Evolutionary conservation across 2,888 invertebrate genomes (phyloP).

Genomic region (Spicauda simplicius): DNA sequence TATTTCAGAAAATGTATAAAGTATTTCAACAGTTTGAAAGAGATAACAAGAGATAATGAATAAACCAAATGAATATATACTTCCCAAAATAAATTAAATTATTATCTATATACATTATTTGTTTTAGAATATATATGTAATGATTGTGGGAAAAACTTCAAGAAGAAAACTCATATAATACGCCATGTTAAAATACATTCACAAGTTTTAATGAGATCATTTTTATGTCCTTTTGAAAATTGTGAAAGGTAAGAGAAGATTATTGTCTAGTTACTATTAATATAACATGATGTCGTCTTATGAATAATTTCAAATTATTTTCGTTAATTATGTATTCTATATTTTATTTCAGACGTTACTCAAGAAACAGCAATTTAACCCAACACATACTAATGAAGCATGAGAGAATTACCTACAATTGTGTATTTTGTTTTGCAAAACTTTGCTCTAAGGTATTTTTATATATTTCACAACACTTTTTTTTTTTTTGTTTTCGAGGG

Average conservation of each 20-base stretch:
- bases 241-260: slow-evolving; percentile 61
- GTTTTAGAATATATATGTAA: slow-evolving; percentile 71
- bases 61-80: no score
- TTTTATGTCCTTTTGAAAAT: slow-evolving; percentile 64
- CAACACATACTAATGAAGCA: slow-evolving; percentile 83
- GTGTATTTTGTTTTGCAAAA: slow-evolving; percentile 65
- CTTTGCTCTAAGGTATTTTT: slow-evolving; percentile 66
- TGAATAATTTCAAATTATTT: slow-evolving; percentile 1
- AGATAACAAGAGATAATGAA: no score
- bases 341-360: slow-evolving; percentile 70
- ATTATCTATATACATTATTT: slow-evolving; percentile 14
- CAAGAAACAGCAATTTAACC: slow-evolving; percentile 81
- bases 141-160: slow-evolving; percentile 69
- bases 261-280: not conserved
- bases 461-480: not conserved
- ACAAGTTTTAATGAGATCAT: slow-evolving; percentile 46
- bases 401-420: slow-evolving; percentile 73
- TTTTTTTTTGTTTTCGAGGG: no score
- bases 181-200: slow-evolving; percentile 67
- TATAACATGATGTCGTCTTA: not conserved
- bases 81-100: no score
- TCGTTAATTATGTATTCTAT: not conserved
- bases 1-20: no score
- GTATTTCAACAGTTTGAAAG: no score
- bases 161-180: slow-evolving; percentile 64